Conservation (phyloP, 2,113 vertebrate species). For the Gnathonemus echidnorhynchus region DNA sequence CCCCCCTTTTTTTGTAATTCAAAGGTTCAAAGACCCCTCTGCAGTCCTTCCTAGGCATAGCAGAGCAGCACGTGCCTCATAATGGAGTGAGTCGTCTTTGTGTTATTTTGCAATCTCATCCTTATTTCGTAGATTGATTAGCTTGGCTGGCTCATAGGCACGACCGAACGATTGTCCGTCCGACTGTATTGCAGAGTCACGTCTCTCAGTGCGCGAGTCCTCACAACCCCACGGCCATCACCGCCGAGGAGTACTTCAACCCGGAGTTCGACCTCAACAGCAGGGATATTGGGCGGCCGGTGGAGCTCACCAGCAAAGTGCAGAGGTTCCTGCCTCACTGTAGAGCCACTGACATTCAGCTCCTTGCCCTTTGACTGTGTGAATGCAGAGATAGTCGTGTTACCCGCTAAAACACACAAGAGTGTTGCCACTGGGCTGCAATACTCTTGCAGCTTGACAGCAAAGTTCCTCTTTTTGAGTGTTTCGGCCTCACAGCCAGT, state of each 20-base stretch:
- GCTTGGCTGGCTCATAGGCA: background rate
- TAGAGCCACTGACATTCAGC: background rate
- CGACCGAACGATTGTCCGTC: background rate
- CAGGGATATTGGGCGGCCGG: conserved; percentile 65
- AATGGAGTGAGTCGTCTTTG: conserved; percentile 55
- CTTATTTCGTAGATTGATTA: background rate
- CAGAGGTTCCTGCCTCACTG: conserved; percentile 47
- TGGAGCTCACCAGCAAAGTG: conserved; percentile 70
- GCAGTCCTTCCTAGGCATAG: conserved; percentile 68
- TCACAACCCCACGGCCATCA: conserved; percentile 71
- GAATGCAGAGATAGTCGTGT: background rate
- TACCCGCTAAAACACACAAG: background rate
- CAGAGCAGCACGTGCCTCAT: conserved; percentile 64
- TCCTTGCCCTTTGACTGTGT: background rate
- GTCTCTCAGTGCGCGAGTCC: conserved; percentile 70
- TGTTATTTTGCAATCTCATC: background rate
- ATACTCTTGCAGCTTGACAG: background rate
- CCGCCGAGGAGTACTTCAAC: conserved; percentile 69
- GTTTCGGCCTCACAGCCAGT: too few relatives aligned
- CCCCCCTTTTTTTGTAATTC: background rate
- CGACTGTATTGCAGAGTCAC: conserved; percentile 53
- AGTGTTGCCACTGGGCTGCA: background rate
- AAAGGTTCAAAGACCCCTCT: conserved; percentile 62
- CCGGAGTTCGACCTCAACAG: conserved; percentile 62
- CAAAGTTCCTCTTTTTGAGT: background rate